Evolutionary conservation across 2,888 invertebrate species (phyloP).

Genomic region (Thumatha senex): DNA sequence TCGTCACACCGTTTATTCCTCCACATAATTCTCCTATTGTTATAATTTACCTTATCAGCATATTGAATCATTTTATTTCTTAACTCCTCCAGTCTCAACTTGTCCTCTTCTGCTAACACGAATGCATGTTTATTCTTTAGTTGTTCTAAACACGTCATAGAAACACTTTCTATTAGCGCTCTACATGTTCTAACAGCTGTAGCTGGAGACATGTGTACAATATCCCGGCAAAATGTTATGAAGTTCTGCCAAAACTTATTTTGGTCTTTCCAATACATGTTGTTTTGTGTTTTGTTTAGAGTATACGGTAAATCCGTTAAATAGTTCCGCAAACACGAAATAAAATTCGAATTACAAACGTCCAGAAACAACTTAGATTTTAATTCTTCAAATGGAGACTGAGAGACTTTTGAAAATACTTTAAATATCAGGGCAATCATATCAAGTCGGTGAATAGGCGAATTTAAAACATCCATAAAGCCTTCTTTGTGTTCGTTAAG

Average conservation of each 20-base stretch:
- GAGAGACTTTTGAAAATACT: conserved; percentile 63
- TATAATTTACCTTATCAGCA: conserved; percentile 45
- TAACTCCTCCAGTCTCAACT: conserved; percentile 44
- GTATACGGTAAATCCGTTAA: conserved; percentile 61
- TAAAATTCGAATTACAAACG: conserved; percentile 61
- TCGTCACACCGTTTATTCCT: too few relatives aligned
- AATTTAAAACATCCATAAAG: conserved; percentile 56
- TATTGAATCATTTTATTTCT: conserved; percentile 43
- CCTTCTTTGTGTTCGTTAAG: conserved; percentile 52
- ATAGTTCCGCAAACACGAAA: conserved; percentile 52
- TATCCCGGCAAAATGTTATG: conserved; percentile 54
- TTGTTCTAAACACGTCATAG: conserved; percentile 52
- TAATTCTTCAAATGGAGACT: conserved; percentile 57
- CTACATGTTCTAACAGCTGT: conserved; percentile 59
- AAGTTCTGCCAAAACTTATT: conserved; percentile 65
- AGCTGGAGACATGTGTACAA: conserved; percentile 62
- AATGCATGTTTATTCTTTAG: conserved; percentile 51
- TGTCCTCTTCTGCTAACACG: conserved; percentile 42
- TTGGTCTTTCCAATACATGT: conserved; percentile 61
- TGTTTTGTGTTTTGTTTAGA: conserved; percentile 27
- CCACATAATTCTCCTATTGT: background rate
- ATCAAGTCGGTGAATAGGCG: conserved; percentile 54
- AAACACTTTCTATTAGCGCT: conserved; percentile 54
- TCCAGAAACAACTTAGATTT: conserved; percentile 59
- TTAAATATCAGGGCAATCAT: conserved; percentile 60